Conservation (phyloP, 2,888 invertebrate genomes). For the Erannis defoliaria region DNA sequence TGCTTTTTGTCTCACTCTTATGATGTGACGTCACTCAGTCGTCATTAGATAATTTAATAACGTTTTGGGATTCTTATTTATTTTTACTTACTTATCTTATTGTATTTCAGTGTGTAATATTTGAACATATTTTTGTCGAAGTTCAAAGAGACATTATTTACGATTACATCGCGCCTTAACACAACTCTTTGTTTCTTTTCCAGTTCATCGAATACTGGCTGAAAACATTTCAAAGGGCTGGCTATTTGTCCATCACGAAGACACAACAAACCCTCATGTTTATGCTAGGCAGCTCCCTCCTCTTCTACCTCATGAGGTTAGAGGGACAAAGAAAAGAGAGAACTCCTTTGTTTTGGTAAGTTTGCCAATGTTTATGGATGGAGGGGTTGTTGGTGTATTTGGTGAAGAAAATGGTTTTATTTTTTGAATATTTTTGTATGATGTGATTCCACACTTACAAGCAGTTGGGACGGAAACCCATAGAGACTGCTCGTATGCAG, state of each 20-base stretch:
- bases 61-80: no score
- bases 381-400: not conserved
- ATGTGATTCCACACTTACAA: no score
- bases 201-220: slow-evolving; percentile 80
- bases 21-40: no score
- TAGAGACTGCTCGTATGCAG: no score
- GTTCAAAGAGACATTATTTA: no score
- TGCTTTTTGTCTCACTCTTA: no score
- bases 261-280: slow-evolving; percentile 74
- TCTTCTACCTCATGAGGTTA: slow-evolving; percentile 82
- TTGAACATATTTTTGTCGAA: no score
- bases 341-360: slow-evolving; percentile 78
- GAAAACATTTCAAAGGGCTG: slow-evolving; percentile 63
- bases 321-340: slow-evolving; percentile 75
- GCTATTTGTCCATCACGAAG: slow-evolving; percentile 69
- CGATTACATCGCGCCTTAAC: not conserved
- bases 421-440: no score
- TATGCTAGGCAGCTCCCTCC: slow-evolving; percentile 77
- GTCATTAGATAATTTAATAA: no score
- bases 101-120: no score
- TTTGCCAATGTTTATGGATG: slow-evolving; percentile 14
- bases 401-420: not conserved
- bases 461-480: no score
- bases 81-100: no score
- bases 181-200: slow-evolving; percentile 37